Percentiles rank a stretch among this genome's conserved stretches.
Conservation (phyloP, 2,797 vertebrate species). For the Atherinosoma microstoma region DNA sequence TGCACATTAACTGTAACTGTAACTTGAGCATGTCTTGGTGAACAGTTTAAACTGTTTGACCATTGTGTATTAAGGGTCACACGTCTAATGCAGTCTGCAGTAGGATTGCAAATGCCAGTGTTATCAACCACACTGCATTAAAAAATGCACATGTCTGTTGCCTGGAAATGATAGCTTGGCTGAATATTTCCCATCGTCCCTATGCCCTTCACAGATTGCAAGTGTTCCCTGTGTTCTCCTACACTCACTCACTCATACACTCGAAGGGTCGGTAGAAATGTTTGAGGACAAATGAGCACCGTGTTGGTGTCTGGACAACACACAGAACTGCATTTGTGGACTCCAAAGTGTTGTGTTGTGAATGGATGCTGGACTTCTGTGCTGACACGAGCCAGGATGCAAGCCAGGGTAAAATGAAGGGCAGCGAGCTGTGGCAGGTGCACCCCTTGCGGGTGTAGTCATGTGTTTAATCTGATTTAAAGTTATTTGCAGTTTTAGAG, state of each 20-base stretch:
- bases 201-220: slow-evolving; percentile 60
- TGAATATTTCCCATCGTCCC: slow-evolving; percentile 48
- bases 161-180: slow-evolving; percentile 39
- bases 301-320: slow-evolving; percentile 28
- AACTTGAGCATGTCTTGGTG: neutral
- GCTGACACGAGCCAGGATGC: slow-evolving; percentile 29
- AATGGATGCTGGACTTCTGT: slow-evolving; percentile 42
- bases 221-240: slow-evolving; percentile 29
- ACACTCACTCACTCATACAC: slow-evolving; percentile 31
- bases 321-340: slow-evolving; percentile 36
- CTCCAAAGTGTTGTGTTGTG: slow-evolving; percentile 24
- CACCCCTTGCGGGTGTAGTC: slow-evolving; percentile 44
- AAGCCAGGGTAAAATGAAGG: slow-evolving; percentile 52
- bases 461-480: slow-evolving; percentile 58
- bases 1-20: neutral
- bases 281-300: slow-evolving; percentile 34
- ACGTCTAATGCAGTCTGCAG: neutral
- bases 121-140: slow-evolving; percentile 18
- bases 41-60: neutral
- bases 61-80: neutral
- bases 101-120: slow-evolving; percentile 26
- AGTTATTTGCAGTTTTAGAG: slow-evolving; percentile 50
- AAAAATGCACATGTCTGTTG: slow-evolving; percentile 24
- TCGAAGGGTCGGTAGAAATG: slow-evolving; percentile 16
- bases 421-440: slow-evolving; percentile 62